Evolutionary conservation across 2,113 vertebrate genomes (phyloP), one percentile per base, ranked within the genome.

Genomic region (Prunella himalayana): DNA sequence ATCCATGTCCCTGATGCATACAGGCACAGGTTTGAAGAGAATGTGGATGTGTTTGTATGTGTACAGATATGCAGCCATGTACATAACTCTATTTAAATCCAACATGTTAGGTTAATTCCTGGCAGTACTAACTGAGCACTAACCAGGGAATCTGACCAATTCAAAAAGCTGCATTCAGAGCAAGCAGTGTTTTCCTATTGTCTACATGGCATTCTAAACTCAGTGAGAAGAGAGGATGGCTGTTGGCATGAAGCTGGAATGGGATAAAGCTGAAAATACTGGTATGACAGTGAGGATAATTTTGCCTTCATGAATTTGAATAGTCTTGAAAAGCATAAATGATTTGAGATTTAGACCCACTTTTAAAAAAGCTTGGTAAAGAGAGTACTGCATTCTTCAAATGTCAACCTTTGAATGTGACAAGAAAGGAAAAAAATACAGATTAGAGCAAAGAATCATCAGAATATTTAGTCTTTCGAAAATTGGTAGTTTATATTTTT

Each of bases 211-310:
- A 92, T 84, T 81, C 54, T 88, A 65, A 94, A 85, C 61, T 95
- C 42, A 12, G 45, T 47, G 65, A 65, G 93, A 61, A 72, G 61
- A 94, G 80, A 95, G 73, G 71, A 73, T 86, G 54, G 75, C 70
- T 97, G 91, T 97, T 95, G 89, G 91, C 59, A 35, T 50, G 71
- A 89, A 90, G 66, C 49, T 87, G 75, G 92, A 80, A 94, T 70
- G 90, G 96, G 75, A 91, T 95, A 75, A 95, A 93, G 93, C 63
- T 95, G 93, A 94, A 96, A 96, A 91, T 90, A 90, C 87, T 77
- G 72, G 76, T 96, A 71, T 95, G 94, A 96, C 95, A 97, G 94
- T 80, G 70, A 97, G 63, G 92, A 95, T 97, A 95, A 95, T 96
- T 96, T 95, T 96, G 91, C 73, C 85, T 91, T 95, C 87, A 83